phyloP scores from a whole-genome alignment of 23 tunicate species.

The Ascidia mentula region DNA sequence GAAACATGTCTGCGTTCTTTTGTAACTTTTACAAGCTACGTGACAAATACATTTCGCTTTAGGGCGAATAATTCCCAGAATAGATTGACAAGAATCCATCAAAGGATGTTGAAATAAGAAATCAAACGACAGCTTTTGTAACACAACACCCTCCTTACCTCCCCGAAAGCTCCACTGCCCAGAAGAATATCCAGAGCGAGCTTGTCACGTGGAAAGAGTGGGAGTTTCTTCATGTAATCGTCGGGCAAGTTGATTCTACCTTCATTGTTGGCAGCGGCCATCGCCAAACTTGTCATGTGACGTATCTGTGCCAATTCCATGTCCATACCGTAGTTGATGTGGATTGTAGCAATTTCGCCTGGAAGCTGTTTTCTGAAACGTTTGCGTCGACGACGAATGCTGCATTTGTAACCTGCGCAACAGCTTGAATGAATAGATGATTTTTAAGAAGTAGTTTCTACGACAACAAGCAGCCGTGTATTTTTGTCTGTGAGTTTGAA shows the following conservation, averaged over 20 bases:
- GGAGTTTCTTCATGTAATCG: slow-evolving; percentile 45
- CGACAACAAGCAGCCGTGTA: too few relatives aligned
- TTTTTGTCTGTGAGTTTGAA: too few relatives aligned
- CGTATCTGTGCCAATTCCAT: slow-evolving; percentile 43
- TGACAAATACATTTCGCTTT: too few relatives aligned
- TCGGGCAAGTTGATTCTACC: slow-evolving; percentile 33
- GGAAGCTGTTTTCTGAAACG: slow-evolving; percentile 3
- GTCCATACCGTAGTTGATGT: slow-evolving; percentile 49
- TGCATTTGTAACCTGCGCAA: slow-evolving; percentile 21
- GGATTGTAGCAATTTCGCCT: slow-evolving; percentile 38
- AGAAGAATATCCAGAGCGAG: slow-evolving; percentile 34
- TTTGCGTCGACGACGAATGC: slow-evolving; percentile 11
- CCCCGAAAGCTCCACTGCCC: slow-evolving; percentile 88
- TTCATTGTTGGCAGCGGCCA: slow-evolving; percentile 37
- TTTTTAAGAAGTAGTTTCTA: too few relatives aligned
- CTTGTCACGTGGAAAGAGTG: slow-evolving; percentile 47
- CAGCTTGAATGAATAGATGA: too few relatives aligned
- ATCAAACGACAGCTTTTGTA: too few relatives aligned
- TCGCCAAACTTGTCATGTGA: slow-evolving; percentile 55
- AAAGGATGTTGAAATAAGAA: too few relatives aligned
- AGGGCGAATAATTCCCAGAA: too few relatives aligned
- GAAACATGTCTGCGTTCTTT: too few relatives aligned
- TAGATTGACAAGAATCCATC: too few relatives aligned
- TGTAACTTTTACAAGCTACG: too few relatives aligned
- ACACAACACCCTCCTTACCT: too few relatives aligned